phyloP scores from a whole-genome alignment of 2,797 vertebrate species.

The Lutjanus argentimaculatus region DNA sequence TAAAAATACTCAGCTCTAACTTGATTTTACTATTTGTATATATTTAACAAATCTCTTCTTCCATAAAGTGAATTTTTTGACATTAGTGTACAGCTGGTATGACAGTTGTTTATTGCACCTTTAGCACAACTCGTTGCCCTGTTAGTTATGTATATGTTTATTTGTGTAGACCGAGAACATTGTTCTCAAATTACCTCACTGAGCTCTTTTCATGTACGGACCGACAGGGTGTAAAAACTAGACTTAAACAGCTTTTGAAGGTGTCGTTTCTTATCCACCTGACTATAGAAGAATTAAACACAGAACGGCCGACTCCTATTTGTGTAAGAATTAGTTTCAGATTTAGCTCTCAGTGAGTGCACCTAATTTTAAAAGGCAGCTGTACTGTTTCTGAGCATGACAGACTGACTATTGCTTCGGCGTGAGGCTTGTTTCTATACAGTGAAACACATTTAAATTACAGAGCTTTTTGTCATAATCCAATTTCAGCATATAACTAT shows the following conservation, averaged over 20 bases:
- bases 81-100: slow-evolving; percentile 14
- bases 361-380: slow-evolving; percentile 39
- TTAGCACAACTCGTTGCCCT: slow-evolving; percentile 35
- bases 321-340: slow-evolving; percentile 52
- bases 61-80: slow-evolving; percentile 16
- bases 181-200: slow-evolving; percentile 48
- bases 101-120: slow-evolving; percentile 64
- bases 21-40: slow-evolving; percentile 21
- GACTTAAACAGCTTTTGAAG: slow-evolving; percentile 56
- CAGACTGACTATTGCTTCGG: slow-evolving; percentile 27
- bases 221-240: slow-evolving; percentile 54
- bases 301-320: slow-evolving; percentile 39
- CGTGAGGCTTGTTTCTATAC: slow-evolving; percentile 21
- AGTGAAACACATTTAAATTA: slow-evolving; percentile 54
- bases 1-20: slow-evolving; percentile 46
- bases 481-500: slow-evolving; percentile 49
- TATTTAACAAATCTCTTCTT: slow-evolving; percentile 5
- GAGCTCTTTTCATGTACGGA: slow-evolving; percentile 46
- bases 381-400: slow-evolving; percentile 28
- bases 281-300: slow-evolving; percentile 46
- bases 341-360: slow-evolving; percentile 40
- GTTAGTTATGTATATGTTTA: slow-evolving; percentile 48
- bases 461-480: slow-evolving; percentile 52
- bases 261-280: slow-evolving; percentile 51
- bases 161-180: slow-evolving; percentile 46